A percentile compares a stretch with the other conserved stretches of the same genome.
Evolutionary conservation across 2,113 vertebrate genomes (phyloP).

Genomic region (Marmota flaviventris): DNA sequence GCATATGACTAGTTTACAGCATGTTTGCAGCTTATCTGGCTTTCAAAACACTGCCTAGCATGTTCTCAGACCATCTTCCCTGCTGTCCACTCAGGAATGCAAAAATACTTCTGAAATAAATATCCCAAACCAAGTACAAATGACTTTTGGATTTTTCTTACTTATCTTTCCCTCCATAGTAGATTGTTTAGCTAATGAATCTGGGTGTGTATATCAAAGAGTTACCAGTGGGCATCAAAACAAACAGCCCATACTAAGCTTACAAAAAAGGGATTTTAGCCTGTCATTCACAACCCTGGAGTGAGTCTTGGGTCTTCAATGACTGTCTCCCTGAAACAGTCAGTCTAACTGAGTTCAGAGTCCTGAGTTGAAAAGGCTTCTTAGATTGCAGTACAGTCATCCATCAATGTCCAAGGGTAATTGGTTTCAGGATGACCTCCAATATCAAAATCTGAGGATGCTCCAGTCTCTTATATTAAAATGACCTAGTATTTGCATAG

Average conservation of each 20-base stretch:
- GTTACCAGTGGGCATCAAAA: not conserved
- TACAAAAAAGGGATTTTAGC: not conserved
- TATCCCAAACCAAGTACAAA: not conserved
- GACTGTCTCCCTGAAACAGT: not conserved
- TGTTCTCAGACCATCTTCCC: not conserved
- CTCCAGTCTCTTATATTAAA: not conserved
- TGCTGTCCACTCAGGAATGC: not conserved
- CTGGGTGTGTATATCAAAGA: not conserved
- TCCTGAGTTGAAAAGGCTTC: not conserved
- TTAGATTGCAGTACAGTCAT: not conserved
- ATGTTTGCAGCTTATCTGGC: not conserved
- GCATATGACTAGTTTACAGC: not conserved
- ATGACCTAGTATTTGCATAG: not conserved
- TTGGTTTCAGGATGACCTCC: not conserved
- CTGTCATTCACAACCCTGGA: not conserved
- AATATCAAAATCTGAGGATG: not conserved
- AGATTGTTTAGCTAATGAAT: not conserved
- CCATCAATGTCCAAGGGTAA: not conserved
- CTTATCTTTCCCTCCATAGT: not conserved
- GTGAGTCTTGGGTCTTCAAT: not conserved
- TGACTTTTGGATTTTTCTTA: not conserved
- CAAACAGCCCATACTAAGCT: not conserved
- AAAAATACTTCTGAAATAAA: slow-evolving; percentile 15
- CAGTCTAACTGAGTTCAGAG: not conserved
- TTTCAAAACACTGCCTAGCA: not conserved